Evolutionary conservation across 2,888 invertebrate genomes (phyloP), one percentile per base, ranked within the genome.

Genomic region (Campoplex nolae): DNA sequence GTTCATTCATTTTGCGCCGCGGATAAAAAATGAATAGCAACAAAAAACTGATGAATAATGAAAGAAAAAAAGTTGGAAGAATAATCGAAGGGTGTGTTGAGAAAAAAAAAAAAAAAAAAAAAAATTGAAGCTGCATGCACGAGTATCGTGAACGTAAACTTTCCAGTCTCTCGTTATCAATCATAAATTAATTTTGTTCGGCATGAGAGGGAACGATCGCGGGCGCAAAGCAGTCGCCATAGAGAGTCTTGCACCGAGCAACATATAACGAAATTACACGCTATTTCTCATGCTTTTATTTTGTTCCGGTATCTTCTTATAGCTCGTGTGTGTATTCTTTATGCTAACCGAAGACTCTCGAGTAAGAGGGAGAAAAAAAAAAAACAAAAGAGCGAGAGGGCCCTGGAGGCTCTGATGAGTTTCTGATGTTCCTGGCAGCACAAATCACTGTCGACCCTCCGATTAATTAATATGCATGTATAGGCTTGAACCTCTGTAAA

Each of bases 361-460:
- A 45, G 13, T 2, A 45, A 13, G 45, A 16, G 23, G 6, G 54
- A 38, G 18, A 23, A 54, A 78, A 35, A 48, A 48, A n/a, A 38
- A 42, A 18, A 70, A n/a, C 18, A 62, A 48, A 54, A 62, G 51
- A 58, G 45, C 18, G 38, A 74, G 38, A 74, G 32, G 35, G 71
- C 65, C 51, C 42, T 45, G 13, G 51, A 76, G 62, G 77, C 79
- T 78, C 88, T 90, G 90, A 90, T 90, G 90, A 90, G 89, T 89
- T 90, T 88, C 90, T 90, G 90, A 90, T 90, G 90, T 80, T 89
- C 73, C 54, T 75, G 77, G 78, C 74, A 23, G 45, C 88, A 90
- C 89, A 88, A 88, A 90, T 90, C 90, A 90, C 90, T 89, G 90
- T 89, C 90, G 73, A 77, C 80, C 77, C 81, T 83, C 42, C 88